Conservation (phyloP, 2,113 vertebrate species). For the Xiphophorus couchianus region DNA sequence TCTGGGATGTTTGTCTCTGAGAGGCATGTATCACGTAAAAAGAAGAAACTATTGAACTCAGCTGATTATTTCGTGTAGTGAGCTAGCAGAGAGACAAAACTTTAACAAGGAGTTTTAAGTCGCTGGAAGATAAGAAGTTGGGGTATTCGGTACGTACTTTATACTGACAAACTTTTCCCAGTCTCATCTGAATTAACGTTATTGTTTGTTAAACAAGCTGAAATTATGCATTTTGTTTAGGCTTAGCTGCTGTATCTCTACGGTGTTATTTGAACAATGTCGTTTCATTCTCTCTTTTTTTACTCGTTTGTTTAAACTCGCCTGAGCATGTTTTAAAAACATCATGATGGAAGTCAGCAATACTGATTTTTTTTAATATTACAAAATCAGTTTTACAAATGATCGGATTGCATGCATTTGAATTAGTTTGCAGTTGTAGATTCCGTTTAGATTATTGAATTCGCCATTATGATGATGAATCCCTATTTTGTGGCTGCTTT, state of each 20-base stretch:
- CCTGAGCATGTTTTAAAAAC: background rate
- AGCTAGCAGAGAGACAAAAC: background rate
- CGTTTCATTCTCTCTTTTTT: background rate
- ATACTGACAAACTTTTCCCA: slow-evolving; percentile 11
- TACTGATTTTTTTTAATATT: background rate
- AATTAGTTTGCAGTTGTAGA: background rate
- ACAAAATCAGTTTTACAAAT: background rate
- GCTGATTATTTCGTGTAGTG: background rate
- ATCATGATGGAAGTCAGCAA: background rate
- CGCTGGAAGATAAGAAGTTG: slow-evolving; percentile 38
- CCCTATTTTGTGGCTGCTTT: background rate
- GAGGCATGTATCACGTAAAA: slow-evolving; percentile 58
- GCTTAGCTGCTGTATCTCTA: background rate
- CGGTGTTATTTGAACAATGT: background rate
- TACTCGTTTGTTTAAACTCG: background rate
- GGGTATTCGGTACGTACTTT: slow-evolving; percentile 45
- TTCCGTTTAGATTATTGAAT: background rate
- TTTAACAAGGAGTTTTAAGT: background rate
- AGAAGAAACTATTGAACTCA: slow-evolving; percentile 25
- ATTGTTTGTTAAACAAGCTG: too few species aligned
- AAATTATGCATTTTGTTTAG: too few species aligned
- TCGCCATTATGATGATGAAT: background rate
- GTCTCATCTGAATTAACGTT: slow-evolving; percentile 8
- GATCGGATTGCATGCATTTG: background rate
- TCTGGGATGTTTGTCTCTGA: slow-evolving; percentile 33